These are phyloP conservation scores for Hucho hucho DNA, from an alignment of 2,113 vertebrate genomes.

Conservation along the genomic window DNA sequence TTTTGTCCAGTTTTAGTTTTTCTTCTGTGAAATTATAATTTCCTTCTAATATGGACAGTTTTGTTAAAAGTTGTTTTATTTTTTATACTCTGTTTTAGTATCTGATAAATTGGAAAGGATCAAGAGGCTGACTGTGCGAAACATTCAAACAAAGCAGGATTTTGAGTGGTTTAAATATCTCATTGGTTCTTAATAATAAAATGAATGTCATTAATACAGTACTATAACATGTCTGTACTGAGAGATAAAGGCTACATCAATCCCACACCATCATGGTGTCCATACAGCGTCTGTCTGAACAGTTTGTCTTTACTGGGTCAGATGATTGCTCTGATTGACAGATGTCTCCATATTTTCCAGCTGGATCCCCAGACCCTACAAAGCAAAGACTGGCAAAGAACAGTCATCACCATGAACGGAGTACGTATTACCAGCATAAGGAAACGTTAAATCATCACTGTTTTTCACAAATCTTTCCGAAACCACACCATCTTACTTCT, in stretches of 20 bases:
- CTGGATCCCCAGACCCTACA: constrained; percentile 89
- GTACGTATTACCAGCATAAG: constrained; percentile 68
- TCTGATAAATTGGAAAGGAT: neutral
- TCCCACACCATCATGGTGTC: neutral
- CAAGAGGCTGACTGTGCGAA: neutral
- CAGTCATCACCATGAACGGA: constrained; percentile 90
- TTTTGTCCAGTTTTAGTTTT: neutral
- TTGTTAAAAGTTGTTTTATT: neutral
- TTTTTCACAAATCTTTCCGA: neutral
- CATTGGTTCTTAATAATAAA: neutral
- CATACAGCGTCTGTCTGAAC: neutral
- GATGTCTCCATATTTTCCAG: constrained; percentile 62
- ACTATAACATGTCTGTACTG: too few species aligned
- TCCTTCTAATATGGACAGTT: neutral
- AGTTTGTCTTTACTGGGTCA: neutral
- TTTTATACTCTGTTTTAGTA: neutral
- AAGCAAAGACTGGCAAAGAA: constrained; percentile 95
- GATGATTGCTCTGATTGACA: neutral
- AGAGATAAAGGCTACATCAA: neutral
- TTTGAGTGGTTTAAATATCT: neutral
- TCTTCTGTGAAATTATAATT: neutral
- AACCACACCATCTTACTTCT: neutral
- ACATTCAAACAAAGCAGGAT: neutral
- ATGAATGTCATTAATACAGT: too few species aligned
- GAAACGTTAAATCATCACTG: neutral